These are phyloP conservation scores for Carcina quercana DNA, from an alignment of 2,888 invertebrate genomes.

Conservation along the genomic window DNA sequence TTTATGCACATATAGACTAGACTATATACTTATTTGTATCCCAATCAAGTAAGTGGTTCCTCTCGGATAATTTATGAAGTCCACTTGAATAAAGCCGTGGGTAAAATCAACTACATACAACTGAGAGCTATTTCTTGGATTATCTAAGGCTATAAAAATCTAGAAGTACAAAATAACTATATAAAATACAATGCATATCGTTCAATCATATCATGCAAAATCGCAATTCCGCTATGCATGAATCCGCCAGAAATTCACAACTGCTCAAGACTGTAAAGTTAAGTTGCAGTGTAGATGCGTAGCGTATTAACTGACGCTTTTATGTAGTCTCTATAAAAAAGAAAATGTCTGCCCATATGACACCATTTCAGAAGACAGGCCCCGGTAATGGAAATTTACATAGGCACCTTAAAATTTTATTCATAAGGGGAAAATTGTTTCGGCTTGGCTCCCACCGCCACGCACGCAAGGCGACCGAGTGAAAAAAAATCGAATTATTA, in stretches of 20 bases:
- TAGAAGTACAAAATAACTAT: too few species aligned
- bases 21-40: too few species aligned
- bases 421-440: constrained; percentile 72
- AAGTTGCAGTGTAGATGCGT: constrained; percentile 6
- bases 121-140: too few species aligned
- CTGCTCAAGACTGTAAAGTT: constrained; percentile 8
- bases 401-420: constrained; percentile 70
- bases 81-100: too few species aligned
- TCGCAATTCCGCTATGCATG: too few species aligned
- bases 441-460: constrained; percentile 39
- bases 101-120: too few species aligned
- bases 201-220: too few species aligned
- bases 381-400: constrained; percentile 67
- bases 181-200: too few species aligned
- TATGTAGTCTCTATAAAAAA: constrained; percentile 52
- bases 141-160: too few species aligned
- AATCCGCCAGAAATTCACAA: constrained; percentile 4
- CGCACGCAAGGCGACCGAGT: constrained; percentile 29
- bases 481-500: constrained; percentile 65
- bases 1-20: too few species aligned
- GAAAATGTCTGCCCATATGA: constrained; percentile 56
- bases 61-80: too few species aligned
- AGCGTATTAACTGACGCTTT: constrained; percentile 34
- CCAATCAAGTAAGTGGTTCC: too few species aligned
- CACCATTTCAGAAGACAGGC: constrained; percentile 56